Base-by-base conservation (phyloP, 2,888 invertebrate genomes). In the Chloroclystis v-ata region DNA sequence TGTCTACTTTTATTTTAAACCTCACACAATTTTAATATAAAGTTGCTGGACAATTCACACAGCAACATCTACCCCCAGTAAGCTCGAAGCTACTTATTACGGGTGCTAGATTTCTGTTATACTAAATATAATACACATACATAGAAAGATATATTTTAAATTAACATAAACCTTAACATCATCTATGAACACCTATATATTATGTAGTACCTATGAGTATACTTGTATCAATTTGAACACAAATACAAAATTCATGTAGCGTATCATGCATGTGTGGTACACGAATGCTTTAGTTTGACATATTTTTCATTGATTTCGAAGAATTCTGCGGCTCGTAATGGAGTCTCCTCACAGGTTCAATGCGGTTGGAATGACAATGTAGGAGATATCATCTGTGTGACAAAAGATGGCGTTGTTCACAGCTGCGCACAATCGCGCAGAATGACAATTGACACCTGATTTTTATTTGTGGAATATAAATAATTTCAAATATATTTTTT, bases 231-330 rank as follows among this genome's bases (percentile, higher is more conserved):
- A 46, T 30, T 42, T 43, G 43, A 47, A 52, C 46, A 57, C 54
- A 49, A 33, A 52, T 51, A 46, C 11, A 45, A 46, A 41, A 70
- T 68, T 16, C 13, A 72, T 78, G n/a, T n/a, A n/a, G n/a, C n/a
- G n/a, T n/a, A n/a, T 72, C 76, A 40, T n/a, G 41, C 39, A 24
- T 64, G 60, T 69, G 72, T 65, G 46, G 50, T 42, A 47, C 49
- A 16, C 30, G 56, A 71, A 72, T 72, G 73, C 65, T 77, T 79
- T 78, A 77, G 61, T 59, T 73, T 67, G 69, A 72, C 75, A 75
- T 65, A 69, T 75, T 78, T 78, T 78, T 72, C 65, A 57, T 35
- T 35, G 65, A 68, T 45, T 56, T 56, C 56, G 47, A 30, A 56
- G 58, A 56, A 58, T n/a, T 8, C 25, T 43, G 52, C 57, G 44